Evolutionary conservation across 2,113 vertebrate species (phyloP).

Genomic region (Tichodroma muraria): DNA sequence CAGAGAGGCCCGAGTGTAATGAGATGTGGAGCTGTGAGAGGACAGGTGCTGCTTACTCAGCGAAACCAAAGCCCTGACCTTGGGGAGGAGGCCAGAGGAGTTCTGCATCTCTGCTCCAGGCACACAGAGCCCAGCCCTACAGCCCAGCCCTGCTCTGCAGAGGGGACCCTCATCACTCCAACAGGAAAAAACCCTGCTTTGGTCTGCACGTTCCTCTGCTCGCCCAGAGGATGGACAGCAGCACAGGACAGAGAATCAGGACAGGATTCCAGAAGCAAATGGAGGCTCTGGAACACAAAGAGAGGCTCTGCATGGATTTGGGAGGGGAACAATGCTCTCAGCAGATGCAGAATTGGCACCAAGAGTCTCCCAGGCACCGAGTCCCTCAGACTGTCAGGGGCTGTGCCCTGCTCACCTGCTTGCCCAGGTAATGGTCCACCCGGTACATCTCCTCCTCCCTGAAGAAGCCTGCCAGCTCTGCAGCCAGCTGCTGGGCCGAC

Average conservation of each 20-base stretch:
- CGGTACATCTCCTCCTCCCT: conserved; percentile 93
- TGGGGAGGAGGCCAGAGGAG: neutral
- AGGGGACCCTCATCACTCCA: neutral
- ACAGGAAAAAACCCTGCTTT: neutral
- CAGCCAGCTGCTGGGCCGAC: conserved; percentile 82
- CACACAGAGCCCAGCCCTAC: neutral
- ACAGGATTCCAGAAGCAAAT: neutral
- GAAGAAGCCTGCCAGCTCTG: conserved; percentile 78
- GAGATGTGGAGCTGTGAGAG: neutral
- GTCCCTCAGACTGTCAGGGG: neutral
- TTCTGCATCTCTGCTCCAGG: neutral
- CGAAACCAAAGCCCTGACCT: conserved; percentile 49
- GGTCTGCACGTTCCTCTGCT: neutral
- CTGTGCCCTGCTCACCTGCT: conserved; percentile 75
- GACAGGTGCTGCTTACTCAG: neutral
- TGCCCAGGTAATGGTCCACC: conserved; percentile 96
- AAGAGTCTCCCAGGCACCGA: neutral
- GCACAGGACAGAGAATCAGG: neutral
- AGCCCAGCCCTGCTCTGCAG: neutral
- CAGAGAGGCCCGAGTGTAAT: neutral
- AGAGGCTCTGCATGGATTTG: neutral
- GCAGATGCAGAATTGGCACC: neutral
- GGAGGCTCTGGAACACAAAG: neutral
- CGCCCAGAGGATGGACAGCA: neutral
- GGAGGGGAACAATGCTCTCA: neutral